Base-by-base conservation (phyloP, 2,113 vertebrate species). In the Onychostruthus taczanowskii region DNA sequence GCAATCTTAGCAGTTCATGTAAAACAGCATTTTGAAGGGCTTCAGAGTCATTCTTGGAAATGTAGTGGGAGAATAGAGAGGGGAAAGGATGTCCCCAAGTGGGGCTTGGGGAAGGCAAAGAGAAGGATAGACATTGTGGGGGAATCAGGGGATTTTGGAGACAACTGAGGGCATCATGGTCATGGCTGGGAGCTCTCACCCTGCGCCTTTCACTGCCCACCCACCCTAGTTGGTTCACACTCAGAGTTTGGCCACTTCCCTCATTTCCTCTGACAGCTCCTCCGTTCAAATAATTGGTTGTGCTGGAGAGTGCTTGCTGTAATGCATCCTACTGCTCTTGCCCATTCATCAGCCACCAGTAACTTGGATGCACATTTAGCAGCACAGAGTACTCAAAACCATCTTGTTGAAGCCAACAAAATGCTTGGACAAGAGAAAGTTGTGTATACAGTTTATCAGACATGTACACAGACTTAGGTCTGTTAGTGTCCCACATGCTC, bases 371-470 rank as follows among this genome's bases (percentile, higher is more conserved):
- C 44, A 52, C 26, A 50, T 10, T 64, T 0, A 78, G 72, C 55
- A 88, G 52, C 61, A 56, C 82, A 70, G 50, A 83, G 53, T 22
- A 46, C 70, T 59, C 50, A 37, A 55, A 95, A 93, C 15, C 74
- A 55, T 74, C 82, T 74, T 74, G 24, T 11, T 80, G 75, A 82
- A 52, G 72, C 75, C 90, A 95, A 81, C 46, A 59, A 78, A 91
- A 61, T 47, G 39, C 82, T 92, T 84, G 68, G 92, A 91, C 63
- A 77, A 67, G 85, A 55, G 59, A 26, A 83, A 94, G 46, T 52
- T 92, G 24, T 90, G 68, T 92, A 92, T 61, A 91, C 85, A 96
- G 85, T 93, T 95, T 91, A 86, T 84, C 70, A 43, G 55, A 77
- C 52, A 41, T 70, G 75, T 86, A 74, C 67, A 95, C 85, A 94